Evolutionary conservation across 2,113 vertebrate species (phyloP).

Genomic region (Apteryx owenii): DNA sequence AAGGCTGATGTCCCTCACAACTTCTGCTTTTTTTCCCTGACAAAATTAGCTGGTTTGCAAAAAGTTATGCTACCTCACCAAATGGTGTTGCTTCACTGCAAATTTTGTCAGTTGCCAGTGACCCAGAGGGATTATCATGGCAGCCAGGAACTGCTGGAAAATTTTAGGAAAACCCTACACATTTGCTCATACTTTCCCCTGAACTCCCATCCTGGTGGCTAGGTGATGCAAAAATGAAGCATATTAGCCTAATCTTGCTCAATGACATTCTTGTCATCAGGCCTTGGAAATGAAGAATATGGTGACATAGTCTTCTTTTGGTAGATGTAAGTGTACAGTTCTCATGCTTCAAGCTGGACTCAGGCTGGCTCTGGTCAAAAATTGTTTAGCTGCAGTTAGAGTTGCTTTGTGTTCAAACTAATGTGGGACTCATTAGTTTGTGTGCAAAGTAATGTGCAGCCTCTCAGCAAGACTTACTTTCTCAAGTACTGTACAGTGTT

Average conservation of each 20-base stretch:
- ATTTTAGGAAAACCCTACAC: background rate
- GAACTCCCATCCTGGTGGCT: background rate
- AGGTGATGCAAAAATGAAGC: background rate
- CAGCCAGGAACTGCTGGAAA: background rate
- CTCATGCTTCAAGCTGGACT: background rate
- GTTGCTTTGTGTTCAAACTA: background rate
- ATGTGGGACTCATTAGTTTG: background rate
- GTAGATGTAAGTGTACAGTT: background rate
- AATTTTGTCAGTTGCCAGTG: background rate
- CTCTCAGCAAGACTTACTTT: background rate
- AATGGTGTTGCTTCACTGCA: background rate
- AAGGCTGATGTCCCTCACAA: background rate
- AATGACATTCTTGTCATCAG: background rate
- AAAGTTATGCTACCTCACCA: background rate
- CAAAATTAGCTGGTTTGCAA: background rate
- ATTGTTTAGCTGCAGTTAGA: background rate
- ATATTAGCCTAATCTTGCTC: background rate
- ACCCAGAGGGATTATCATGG: background rate
- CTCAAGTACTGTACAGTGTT: background rate
- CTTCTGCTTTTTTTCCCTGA: background rate
- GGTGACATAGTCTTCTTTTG: background rate
- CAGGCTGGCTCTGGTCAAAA: background rate
- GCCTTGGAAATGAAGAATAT: background rate
- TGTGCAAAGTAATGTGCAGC: background rate
- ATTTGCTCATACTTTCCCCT: background rate